Conservation (phyloP, 2,888 invertebrate genomes). For the Rhimphoctona megacephalus region DNA sequence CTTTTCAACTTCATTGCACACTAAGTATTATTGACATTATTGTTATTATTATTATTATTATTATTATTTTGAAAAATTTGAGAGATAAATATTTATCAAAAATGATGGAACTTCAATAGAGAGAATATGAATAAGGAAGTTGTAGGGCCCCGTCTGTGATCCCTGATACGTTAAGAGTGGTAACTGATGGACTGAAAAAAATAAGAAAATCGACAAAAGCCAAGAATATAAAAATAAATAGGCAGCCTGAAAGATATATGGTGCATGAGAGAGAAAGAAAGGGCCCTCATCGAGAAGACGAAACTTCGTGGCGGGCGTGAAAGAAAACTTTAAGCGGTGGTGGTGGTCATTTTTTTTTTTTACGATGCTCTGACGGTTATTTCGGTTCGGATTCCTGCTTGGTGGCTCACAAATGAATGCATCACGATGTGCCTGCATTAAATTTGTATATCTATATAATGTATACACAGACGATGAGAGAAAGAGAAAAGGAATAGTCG, state of each 20-base stretch:
- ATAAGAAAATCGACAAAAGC: slow-evolving; percentile 22
- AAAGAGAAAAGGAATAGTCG: not conserved
- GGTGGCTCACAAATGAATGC: slow-evolving; percentile 18
- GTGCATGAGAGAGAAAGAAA: slow-evolving; percentile 30
- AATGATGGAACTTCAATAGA: not conserved
- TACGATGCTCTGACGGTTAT: slow-evolving; percentile 47
- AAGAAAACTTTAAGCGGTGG: slow-evolving; percentile 46
- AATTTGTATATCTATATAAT: not conserved
- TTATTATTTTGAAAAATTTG: not conserved
- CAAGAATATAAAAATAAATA: slow-evolving; percentile 15
- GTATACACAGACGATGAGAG: not conserved
- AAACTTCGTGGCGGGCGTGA: slow-evolving; percentile 48
- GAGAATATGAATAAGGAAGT: not conserved
- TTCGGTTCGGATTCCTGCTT: slow-evolving; percentile 56
- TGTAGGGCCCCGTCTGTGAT: slow-evolving; percentile 6
- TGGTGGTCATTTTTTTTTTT: slow-evolving; percentile 42
- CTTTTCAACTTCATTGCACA: not conserved
- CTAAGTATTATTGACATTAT: not conserved
- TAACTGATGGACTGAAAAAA: slow-evolving; percentile 17
- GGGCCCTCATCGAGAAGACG: slow-evolving; percentile 34
- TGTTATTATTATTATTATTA: not conserved
- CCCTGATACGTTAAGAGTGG: slow-evolving; percentile 15
- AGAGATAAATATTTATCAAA: not conserved
- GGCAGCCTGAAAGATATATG: slow-evolving; percentile 8
- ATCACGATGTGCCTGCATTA: slow-evolving; percentile 20